Base-by-base conservation (phyloP, 2,113 vertebrate species). In the Gallinago paraguaiae region DNA sequence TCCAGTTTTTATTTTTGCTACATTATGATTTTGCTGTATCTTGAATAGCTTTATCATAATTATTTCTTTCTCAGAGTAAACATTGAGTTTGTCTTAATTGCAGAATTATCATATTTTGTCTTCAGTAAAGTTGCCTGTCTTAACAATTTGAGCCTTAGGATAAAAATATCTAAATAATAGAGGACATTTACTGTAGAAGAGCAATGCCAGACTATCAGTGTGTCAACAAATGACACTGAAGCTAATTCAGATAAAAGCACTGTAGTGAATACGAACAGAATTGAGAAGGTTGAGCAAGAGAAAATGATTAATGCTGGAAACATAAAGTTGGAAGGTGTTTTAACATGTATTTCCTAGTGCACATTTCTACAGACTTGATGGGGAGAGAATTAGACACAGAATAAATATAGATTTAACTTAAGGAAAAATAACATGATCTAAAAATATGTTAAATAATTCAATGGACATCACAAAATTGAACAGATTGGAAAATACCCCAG, bases 211-310 rank as follows among this genome's bases (percentile, higher is more conserved):
- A 20, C 61, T 95, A 43, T 86, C 72, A 87, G 17, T 30, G 13
- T 54, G n/a, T 71, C 87, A 91, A 70, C 61, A 94, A 82, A 91
- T 85, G 80, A 33, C 63, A 30, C 24, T 84, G 74, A 91, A 94
- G 61, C 27, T 50, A 95, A 85, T 90, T 90, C 84, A 82, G 27
- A 63, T 68, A 18, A 31, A 88, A 88, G 46, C 35, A 27, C 22
- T 92, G 19, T 63, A 60, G 13, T 90, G 31, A 85, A 75, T 82
- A 68, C 35, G 39, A 88, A 30, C 4, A 6, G n/a, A 74, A 60
- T 23, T 67, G 17, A 84, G 65, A 63, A 90, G 77, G 28, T 14
- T 83, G 75, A 71, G 70, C 33, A 64, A 81, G 63, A 69, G 8
- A n/a, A 82, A 83, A 45, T 74, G 1, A 25, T 22, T 77, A 63